Base-by-base conservation (phyloP, 1,140 invertebrate genomes). In the Sycobia sp. region DNA sequence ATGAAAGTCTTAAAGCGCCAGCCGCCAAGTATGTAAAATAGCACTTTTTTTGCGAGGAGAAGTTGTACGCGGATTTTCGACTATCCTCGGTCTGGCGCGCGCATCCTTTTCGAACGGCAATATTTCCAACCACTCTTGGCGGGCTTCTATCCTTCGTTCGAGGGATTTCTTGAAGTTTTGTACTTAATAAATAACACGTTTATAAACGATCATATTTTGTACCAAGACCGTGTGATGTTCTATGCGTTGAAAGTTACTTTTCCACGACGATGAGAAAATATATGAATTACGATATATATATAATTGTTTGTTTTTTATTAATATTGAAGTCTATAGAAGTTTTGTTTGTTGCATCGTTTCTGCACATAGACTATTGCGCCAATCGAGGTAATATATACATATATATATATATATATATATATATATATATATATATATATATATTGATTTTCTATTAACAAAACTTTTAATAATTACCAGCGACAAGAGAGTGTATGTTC, bases 141-240 rank as follows among this genome's bases (percentile, higher is more conserved):
- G 16, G 7, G 7, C 8, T 47, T 7, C 29, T 3, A 32, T 32
- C n/a, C n/a, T n/a, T n/a, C n/a, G n/a, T n/a, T n/a, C n/a, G n/a
- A 20, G 0, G 36, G 22, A 53, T 53, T 60, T 61, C 46, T 47
- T 38, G 22, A 47, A 62, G 38, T 62, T 55, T 55, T 62, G 51
- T 62, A 62, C 60, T 62, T 62, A 55, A 62, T 43, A 46, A 54
- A 47, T n/a, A 25, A 53, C 14, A 32, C 5, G 25, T 38, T n/a
- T n/a, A n/a, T n/a, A n/a, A n/a, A n/a, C n/a, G n/a, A n/a, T n/a
- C n/a, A n/a, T n/a, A n/a, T n/a, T n/a, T n/a, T n/a, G n/a, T n/a
- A n/a, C n/a, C n/a, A n/a, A n/a, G n/a, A n/a, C n/a, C n/a, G n/a
- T n/a, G n/a, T n/a, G n/a, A n/a, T n/a, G n/a, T 47, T 49, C 32